phyloP scores from a whole-genome alignment of 2,888 invertebrate species.

The Chymomyza amoena region DNA sequence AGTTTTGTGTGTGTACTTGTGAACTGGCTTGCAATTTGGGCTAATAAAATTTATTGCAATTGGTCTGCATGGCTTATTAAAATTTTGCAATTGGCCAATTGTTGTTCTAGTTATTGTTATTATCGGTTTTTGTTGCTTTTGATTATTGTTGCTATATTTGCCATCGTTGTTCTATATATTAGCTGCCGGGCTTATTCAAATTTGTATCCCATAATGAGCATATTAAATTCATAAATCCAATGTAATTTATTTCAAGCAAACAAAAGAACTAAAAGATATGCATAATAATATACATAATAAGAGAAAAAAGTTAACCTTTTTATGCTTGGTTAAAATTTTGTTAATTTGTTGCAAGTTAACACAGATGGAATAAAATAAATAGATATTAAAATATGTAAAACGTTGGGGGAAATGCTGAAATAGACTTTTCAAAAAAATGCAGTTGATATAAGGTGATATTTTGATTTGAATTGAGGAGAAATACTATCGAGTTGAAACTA shows the following conservation, averaged over 20 bases:
- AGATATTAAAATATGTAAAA: too few relatives aligned
- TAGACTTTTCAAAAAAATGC: too few relatives aligned
- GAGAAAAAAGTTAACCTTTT: too few relatives aligned
- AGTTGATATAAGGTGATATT: too few relatives aligned
- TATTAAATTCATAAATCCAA: background rate
- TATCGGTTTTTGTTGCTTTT: background rate
- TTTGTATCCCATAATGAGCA: background rate
- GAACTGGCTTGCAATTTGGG: conserved; percentile 1
- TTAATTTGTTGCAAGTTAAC: too few relatives aligned
- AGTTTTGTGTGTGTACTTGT: background rate
- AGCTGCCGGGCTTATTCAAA: conserved; percentile 12
- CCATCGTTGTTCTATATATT: conserved; percentile 4
- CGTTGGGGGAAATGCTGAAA: too few relatives aligned
- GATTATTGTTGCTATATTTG: conserved; percentile 12
- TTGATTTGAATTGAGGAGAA: too few relatives aligned
- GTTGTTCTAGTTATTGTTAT: background rate
- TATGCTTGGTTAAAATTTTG: too few relatives aligned
- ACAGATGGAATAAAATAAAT: too few relatives aligned
- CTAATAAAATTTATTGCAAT: conserved; percentile 29
- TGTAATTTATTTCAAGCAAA: background rate
- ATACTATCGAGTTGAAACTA: too few relatives aligned
- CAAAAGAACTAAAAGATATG: background rate
- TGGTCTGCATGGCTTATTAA: conserved; percentile 26
- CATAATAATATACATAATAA: background rate
- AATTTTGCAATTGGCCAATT: conserved; percentile 20